Conservation (phyloP, 1,140 invertebrate species). For the Drosophila trapezifrons region DNA sequence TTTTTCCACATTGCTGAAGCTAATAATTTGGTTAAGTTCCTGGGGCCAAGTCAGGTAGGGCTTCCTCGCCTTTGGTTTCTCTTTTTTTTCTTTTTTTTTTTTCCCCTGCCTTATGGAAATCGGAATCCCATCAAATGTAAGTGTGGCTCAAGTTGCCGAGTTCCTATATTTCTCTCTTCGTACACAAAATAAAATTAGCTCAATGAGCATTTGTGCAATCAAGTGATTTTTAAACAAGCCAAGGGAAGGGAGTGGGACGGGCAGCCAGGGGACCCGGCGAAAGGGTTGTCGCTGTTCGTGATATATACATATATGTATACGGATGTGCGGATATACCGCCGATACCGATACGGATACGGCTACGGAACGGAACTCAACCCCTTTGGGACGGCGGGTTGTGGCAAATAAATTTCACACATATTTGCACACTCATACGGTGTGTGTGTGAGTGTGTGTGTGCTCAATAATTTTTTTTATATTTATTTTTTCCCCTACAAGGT, state of each 20-base stretch:
- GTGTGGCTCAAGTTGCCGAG: slow-evolving; percentile 62
- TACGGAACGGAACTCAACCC: slow-evolving; percentile 13
- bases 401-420: slow-evolving; percentile 82
- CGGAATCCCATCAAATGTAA: slow-evolving; percentile 76
- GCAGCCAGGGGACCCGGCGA: background rate
- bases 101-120: slow-evolving; percentile 65
- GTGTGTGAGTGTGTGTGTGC: slow-evolving; percentile 32
- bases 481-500: slow-evolving; percentile 53
- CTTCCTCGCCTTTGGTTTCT: too few species aligned
- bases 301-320: slow-evolving; percentile 7
- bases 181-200: slow-evolving; percentile 75
- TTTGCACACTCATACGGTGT: slow-evolving; percentile 62
- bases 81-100: slow-evolving; percentile 21
- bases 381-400: slow-evolving; percentile 46
- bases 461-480: slow-evolving; percentile 60
- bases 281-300: slow-evolving; percentile 35
- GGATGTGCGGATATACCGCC: slow-evolving; percentile 12
- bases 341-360: slow-evolving; percentile 13
- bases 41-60: slow-evolving; percentile 20
- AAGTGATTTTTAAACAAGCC: slow-evolving; percentile 75
- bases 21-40: slow-evolving; percentile 52
- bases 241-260: too few species aligned
- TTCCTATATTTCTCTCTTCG: slow-evolving; percentile 17
- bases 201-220: slow-evolving; percentile 83
- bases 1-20: slow-evolving; percentile 59